Base-by-base conservation (phyloP, 2,888 invertebrate species). In the Alcis repandata region DNA sequence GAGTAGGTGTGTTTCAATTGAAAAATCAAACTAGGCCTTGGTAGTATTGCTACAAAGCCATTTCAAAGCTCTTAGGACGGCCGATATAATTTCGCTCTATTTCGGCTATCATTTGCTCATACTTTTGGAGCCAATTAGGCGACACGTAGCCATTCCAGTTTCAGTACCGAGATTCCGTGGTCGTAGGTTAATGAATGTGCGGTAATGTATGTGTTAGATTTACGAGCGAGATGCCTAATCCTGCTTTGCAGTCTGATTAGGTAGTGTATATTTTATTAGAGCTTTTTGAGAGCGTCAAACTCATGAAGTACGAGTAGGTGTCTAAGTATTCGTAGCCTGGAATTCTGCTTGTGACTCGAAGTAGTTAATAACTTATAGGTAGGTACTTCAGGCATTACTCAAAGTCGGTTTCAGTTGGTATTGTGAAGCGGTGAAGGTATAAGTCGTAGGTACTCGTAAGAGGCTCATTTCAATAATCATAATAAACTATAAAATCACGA, bases 151-250 rank as follows among this genome's bases (percentile, higher is more conserved):
- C 19, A 27, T 48, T 48, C 48, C 15, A 48, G 4, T 22, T 20
- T 22, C n/a, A n/a, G n/a, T 48, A 4, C 0, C 27, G 3, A 48
- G 13, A 32, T n/a, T 46, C 27, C 46, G 8, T 7, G 51, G 60
- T 19, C 32, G 20, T 51, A 27, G 27, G 27, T 27, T 27, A 56
- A 65, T 61, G 60, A 60, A 57, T 52, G 58, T 63, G 56, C 46
- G 60, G 59, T 60, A 51, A 65, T 59, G 65, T 56, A 43, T 19
- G 52, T 36, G 41, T 36, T 33, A 54, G 51, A 65, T 65, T 65
- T 65, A 65, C 65, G 60, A 57, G 48, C 53, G 15, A 32, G 33
- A 9, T 10, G 58, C 53, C 46, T 59, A 59, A 59, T 48, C 45
- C 48, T 27, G 48, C 63, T 63, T 51, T 41, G 54, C 43, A 49